Evolutionary conservation across 2,888 invertebrate genomes (phyloP), one percentile per base, ranked within the genome.

Genomic region (Julus scandinavius): DNA sequence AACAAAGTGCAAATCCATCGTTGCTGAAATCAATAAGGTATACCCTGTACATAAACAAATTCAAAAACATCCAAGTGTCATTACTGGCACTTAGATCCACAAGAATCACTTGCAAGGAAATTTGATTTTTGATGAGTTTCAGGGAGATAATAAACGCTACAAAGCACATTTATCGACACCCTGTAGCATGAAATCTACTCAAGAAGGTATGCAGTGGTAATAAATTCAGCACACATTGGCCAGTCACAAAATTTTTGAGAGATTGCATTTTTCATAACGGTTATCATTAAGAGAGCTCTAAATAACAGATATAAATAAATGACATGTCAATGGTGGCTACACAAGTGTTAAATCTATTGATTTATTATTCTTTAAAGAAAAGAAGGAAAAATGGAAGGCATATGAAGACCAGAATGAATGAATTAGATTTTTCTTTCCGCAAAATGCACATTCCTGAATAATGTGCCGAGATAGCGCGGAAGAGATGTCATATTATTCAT

Each of bases 261-360:
- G 63, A 63, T 63, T 63, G 6, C 54, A 54, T 54, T 54, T 54
- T 54, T 54, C 54, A 54, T 63, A n/a, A 63, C 17, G 20, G 63
- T n/a, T 63, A 63, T 63, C 63, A 63, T 63, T 63, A 63, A 63
- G 20, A 20, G 6, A 63, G 63, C 20, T 63, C 63, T 63, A 20
- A 63, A 63, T 63, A 63, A 63, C 63, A 63, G 63, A 63, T 13
- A 54, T 63, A 63, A 63, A n/a, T 63, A 63, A 63, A 63, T 63
- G 63, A n/a, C 63, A 63, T 9, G 63, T 63, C 63, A 63, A 20
- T 63, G 63, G 63, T 9, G 63, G 63, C 63, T 63, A 63, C 63
- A 63, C n/a, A 63, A 20, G 63, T 63, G 63, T 5, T 63, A 63
- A 63, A 63, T 63, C 63, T 20, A 63, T 63, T 63, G 63, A 63